Evolutionary conservation across 2,797 vertebrate genomes (phyloP).

Genomic region (Chelonia mydas): DNA sequence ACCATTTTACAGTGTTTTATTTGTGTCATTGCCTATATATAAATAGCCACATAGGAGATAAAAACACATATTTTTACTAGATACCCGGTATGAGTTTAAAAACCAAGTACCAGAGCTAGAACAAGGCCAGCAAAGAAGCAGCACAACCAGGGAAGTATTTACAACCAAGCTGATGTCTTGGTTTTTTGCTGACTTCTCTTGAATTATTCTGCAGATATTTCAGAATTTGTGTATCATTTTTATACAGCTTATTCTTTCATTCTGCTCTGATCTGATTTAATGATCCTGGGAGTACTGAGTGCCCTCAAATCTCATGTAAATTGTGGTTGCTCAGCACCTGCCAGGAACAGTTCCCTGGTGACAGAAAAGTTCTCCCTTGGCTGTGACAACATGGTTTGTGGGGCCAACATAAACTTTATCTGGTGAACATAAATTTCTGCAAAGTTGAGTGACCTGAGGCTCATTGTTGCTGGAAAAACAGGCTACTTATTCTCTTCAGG

Average conservation of each 20-base stretch:
- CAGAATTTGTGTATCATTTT: not conserved
- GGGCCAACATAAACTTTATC: not conserved
- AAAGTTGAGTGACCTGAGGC: accelerated
- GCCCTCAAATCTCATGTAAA: not conserved
- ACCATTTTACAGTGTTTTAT: not conserved
- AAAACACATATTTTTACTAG: not conserved
- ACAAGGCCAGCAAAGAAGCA: no score
- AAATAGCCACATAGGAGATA: not conserved
- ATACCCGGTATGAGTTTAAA: not conserved
- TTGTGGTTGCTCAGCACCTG: not conserved
- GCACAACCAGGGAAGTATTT: no score
- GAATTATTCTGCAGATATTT: not conserved
- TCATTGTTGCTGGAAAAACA: not conserved
- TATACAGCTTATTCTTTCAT: not conserved
- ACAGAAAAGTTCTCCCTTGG: not conserved
- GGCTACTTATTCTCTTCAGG: not conserved
- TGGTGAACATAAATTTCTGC: accelerated
- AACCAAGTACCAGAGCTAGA: not conserved
- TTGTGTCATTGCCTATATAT: not conserved
- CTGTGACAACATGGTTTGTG: accelerated
- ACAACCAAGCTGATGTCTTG: not conserved
- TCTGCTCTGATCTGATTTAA: not conserved
- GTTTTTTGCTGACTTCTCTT: not conserved
- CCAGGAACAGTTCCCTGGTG: not conserved
- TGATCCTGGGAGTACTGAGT: not conserved